Conservation (phyloP, 1,140 invertebrate species). For the Achroia grisella region DNA sequence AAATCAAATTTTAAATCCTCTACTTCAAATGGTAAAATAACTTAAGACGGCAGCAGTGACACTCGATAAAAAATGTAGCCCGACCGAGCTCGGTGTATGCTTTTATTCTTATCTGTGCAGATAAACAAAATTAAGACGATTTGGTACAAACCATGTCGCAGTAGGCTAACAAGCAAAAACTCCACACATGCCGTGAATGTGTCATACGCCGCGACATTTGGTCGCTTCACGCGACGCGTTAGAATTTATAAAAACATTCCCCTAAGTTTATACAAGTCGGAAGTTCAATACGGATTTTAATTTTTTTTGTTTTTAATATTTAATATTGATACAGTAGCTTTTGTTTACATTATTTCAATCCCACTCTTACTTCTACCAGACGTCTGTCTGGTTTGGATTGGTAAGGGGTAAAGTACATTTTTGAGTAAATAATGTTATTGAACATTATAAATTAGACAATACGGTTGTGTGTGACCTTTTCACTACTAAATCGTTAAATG, state of each 20-base stretch:
- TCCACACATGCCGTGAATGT: constrained; percentile 40
- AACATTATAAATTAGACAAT: too few species aligned
- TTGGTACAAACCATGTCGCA: constrained; percentile 8
- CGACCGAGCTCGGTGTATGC: too few species aligned
- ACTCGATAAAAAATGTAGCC: too few species aligned
- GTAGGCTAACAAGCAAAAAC: constrained; percentile 23
- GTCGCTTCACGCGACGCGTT: constrained; percentile 15
- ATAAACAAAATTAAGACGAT: constrained; percentile 14
- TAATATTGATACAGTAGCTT: neutral
- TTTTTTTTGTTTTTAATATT: constrained; percentile 3
- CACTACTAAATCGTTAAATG: too few species aligned
- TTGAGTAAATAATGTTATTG: too few species aligned
- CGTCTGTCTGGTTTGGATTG: too few species aligned
- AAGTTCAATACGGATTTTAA: constrained; percentile 33
- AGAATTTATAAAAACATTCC: constrained; percentile 25
- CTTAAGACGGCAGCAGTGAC: too few species aligned
- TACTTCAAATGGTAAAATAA: too few species aligned
- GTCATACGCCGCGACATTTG: constrained; percentile 46
- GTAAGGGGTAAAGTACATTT: too few species aligned
- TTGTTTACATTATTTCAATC: neutral
- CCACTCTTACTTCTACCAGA: too few species aligned
- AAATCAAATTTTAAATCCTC: too few species aligned
- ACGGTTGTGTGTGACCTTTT: too few species aligned
- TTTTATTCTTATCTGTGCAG: constrained; percentile 1
- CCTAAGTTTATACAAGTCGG: constrained; percentile 36